Evolutionary conservation across 2,113 vertebrate genomes (phyloP), one percentile per base, ranked within the genome.

Genomic region (Phocoena phocoena): DNA sequence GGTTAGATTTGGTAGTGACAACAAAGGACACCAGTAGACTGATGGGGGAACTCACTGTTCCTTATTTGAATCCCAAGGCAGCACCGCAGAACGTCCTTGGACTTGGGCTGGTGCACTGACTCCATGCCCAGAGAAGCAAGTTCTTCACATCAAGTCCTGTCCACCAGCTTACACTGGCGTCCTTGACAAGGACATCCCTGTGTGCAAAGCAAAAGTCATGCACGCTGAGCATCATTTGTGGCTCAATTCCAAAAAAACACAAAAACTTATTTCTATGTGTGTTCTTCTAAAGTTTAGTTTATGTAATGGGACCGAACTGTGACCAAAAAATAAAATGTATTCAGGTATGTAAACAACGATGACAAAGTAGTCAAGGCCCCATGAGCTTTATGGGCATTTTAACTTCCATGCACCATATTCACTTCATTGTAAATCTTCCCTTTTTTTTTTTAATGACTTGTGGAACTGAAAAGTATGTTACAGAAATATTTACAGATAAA

Each of bases 31-130:
- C 14, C 53, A 17, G 53, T 1, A 18, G 50, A 58, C 15, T 1
- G 23, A 9, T 0, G 0, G 1, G 9, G 50, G 20, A 15, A 28
- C n/a, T 38, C n/a, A 2, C 20, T 20, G 10, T 4, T 36, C n/a
- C 44, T 28, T 47, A 31, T 9, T 13, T 62, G 76, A 90, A 55
- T 26, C 62, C 70, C 47, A 76, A 11, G 12, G 44, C 44, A 25
- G 36, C 9, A 1, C 2, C 4, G 0, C 63, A 33, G 82, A 11
- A 11, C 23, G n/a, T 17, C 31, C 74, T 77, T 63, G 11, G 44
- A 8, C 15, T 41, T 12, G 18, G 36, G 26, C 36, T 12, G 18
- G 2, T 0, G 1, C 31, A n/a, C 31, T 28, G 50, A 74, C 11
- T n/a, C 60, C 38, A 6, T 0, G 58, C 38, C 53, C 65, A 1